phyloP scores from a whole-genome alignment of 1,140 invertebrate species.

The Drosophila bipectinata region DNA sequence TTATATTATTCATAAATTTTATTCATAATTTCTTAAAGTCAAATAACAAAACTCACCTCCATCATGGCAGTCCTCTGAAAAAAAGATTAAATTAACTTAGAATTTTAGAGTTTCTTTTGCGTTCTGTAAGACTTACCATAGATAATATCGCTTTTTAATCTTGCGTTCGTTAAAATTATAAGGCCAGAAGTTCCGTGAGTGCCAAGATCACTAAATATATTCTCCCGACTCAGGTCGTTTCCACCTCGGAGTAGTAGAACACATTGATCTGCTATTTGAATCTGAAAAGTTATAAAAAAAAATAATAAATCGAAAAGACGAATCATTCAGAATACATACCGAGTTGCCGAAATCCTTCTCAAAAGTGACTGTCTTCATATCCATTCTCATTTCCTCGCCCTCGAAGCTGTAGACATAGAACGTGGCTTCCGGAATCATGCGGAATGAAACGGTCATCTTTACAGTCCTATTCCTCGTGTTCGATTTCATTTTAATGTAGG shows the following conservation, averaged over 20 bases:
- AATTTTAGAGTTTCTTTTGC: not conserved
- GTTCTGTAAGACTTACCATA: not conserved
- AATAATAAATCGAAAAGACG: conserved; percentile 77
- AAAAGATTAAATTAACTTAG: not conserved
- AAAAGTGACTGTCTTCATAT: conserved; percentile 91
- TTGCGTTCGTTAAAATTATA: conserved; percentile 75
- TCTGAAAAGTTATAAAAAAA: conserved; percentile 31
- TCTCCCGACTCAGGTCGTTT: conserved; percentile 85
- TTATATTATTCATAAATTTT: no score
- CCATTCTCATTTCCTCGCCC: conserved; percentile 90
- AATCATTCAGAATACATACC: conserved; percentile 86
- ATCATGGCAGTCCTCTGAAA: not conserved
- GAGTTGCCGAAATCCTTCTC: conserved; percentile 91
- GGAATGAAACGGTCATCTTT: conserved; percentile 88
- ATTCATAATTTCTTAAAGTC: no score
- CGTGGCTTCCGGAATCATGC: conserved; percentile 92
- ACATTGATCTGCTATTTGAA: conserved; percentile 89
- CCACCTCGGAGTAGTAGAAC: conserved; percentile 88
- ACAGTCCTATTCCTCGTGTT: conserved; percentile 64
- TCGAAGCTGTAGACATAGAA: conserved; percentile 90
- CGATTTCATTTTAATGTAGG: conserved; percentile 85
- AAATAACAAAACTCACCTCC: not conserved
- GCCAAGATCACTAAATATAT: conserved; percentile 77
- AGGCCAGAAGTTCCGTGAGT: conserved; percentile 61
- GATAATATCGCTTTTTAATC: conserved; percentile 22